Conservation (phyloP, 2,113 vertebrate genomes). For the Nipponia nippon region DNA sequence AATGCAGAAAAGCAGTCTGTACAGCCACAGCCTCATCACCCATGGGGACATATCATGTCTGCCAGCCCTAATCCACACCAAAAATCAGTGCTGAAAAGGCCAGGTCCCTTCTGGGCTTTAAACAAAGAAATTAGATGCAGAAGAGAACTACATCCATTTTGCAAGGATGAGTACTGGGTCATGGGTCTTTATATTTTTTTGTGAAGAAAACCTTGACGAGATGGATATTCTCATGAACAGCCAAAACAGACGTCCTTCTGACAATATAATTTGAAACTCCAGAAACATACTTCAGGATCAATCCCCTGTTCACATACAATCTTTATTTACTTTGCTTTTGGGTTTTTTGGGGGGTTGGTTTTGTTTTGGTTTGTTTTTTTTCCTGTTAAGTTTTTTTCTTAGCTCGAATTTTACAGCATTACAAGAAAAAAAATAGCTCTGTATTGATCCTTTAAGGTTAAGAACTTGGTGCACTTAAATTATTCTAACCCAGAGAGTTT, state of each 20-base stretch:
- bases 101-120: not conserved
- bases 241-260: conserved; percentile 1
- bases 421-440: not conserved
- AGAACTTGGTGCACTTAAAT: conserved; percentile 66
- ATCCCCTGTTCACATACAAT: not conserved
- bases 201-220: not conserved
- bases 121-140: conserved; percentile 1
- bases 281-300: not conserved
- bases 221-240: not conserved
- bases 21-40: not conserved
- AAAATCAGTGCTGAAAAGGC: conserved; percentile 1
- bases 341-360: not conserved
- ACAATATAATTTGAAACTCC: conserved; percentile 6
- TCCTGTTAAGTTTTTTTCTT: conserved; percentile 9
- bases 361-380: not conserved
- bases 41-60: not conserved
- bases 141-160: not conserved
- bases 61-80: not conserved
- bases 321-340: conserved; percentile 49
- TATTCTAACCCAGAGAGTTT: conserved; percentile 77
- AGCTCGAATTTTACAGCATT: conserved; percentile 21
- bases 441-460: conserved; percentile 71
- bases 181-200: not conserved
- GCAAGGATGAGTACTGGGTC: not conserved
- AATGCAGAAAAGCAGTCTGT: not conserved